Conservation (phyloP, 2,888 invertebrate genomes). For the Cryptocheilus praepositus region DNA sequence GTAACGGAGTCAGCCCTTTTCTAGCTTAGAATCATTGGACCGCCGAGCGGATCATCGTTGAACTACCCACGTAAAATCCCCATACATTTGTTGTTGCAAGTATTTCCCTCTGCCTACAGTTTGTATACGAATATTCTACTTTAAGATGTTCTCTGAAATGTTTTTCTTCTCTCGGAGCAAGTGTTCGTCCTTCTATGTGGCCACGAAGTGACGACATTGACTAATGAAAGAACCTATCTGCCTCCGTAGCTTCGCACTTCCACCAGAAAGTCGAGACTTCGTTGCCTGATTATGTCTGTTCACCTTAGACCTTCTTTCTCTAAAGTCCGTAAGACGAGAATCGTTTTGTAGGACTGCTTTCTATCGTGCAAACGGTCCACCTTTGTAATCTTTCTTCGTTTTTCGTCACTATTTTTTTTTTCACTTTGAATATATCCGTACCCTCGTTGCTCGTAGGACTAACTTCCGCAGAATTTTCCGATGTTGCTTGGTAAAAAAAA, state of each 20-base stretch:
- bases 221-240: background rate
- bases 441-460: slow-evolving; percentile 10
- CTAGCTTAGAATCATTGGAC: no score
- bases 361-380: slow-evolving; percentile 2
- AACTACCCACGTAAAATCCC: slow-evolving; percentile 46
- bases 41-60: no score
- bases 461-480: slow-evolving; percentile 14
- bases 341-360: slow-evolving; percentile 1
- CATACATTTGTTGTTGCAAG: slow-evolving; percentile 40
- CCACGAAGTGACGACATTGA: slow-evolving; percentile 41
- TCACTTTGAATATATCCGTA: slow-evolving; percentile 1
- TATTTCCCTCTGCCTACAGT: slow-evolving; percentile 25
- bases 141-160: slow-evolving; percentile 19
- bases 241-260: background rate
- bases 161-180: slow-evolving; percentile 19
- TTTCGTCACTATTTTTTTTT: no score
- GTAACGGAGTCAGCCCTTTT: background rate
- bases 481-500: slow-evolving; percentile 32
- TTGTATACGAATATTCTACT: slow-evolving; percentile 24
- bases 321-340: background rate
- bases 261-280: slow-evolving; percentile 32
- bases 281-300: slow-evolving; percentile 22
- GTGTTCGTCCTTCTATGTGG: slow-evolving; percentile 19
- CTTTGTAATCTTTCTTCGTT: background rate
- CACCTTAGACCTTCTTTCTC: no score